Percentiles rank a stretch among this genome's conserved stretches.
These are phyloP conservation scores for Lytechinus pictus DNA, from an alignment of 35 echinoderm and acorn worm genomes.

Conservation along the genomic window DNA sequence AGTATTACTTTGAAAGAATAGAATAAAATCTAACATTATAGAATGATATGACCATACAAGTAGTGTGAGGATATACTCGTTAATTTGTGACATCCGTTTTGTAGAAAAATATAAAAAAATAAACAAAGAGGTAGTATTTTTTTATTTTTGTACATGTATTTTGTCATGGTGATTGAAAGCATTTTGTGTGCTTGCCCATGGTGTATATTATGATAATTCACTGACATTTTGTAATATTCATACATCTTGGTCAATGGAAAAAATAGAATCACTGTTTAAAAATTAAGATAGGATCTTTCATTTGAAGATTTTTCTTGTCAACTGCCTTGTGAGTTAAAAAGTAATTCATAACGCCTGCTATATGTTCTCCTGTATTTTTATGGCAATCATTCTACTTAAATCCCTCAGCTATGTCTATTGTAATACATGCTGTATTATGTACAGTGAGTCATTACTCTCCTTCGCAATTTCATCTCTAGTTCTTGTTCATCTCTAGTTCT, in stretches of 20 bases:
- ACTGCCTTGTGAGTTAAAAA: neutral
- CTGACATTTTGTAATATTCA: neutral
- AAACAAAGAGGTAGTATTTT: neutral
- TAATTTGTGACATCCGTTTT: neutral
- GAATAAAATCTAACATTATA: neutral
- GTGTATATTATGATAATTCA: neutral
- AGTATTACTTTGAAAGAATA: neutral
- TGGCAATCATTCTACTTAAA: neutral
- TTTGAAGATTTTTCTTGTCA: neutral
- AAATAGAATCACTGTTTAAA: neutral
- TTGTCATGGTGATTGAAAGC: neutral
- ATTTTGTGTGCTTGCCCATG: neutral
- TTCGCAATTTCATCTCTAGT: neutral
- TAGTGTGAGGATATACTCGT: neutral
- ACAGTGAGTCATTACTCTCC: neutral
- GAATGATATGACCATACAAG: neutral
- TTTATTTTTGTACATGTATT: constrained; percentile 6
- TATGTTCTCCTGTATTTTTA: neutral
- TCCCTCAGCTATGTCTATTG: neutral
- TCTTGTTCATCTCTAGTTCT: neutral
- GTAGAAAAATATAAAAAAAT: neutral
- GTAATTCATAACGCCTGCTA: neutral
- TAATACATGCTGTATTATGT: neutral
- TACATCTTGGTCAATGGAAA: neutral
- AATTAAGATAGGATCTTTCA: neutral